Base-by-base conservation (phyloP, 2,797 vertebrate genomes). In the Lutjanus campechanus region DNA sequence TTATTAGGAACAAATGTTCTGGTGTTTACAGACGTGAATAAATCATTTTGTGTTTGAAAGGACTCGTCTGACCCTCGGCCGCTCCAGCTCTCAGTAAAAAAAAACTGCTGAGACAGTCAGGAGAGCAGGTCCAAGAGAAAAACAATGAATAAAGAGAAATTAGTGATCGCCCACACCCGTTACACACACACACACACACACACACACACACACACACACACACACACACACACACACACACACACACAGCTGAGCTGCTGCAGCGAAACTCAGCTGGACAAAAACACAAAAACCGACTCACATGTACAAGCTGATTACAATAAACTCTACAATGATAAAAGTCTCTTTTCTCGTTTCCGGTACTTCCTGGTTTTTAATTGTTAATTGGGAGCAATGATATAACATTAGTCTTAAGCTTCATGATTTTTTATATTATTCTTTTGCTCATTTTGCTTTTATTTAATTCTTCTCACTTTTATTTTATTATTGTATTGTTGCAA, bases 1-100 rank as follows among this genome's bases (percentile, higher is more conserved):
- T 80, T 58, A 86, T 86, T 51, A 69, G 75, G 67, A 87, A 54
- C 79, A 82, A 87, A 87, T 76, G 68, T 67, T 73, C 59, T 46
- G 17, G 64, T 11, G 13, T 78, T 72, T 63, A 55, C 62, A 53
- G 74, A 7, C 1, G 22, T 17, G 59, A 65, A 81, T 80, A 65
- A 84, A 81, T 81, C 65, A 74, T 9, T 8, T 46, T 19, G 55
- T 77, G 66, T 70, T 67, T 81, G 69, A 69, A 76, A 68, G 41
- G 72, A 2, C 29, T 59, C 11, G 41, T 5, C 51, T 69, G 63
- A 40, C 54, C 29, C 50, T 29, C 29, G 25, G 11, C 15, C 4
- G 11, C 51, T 73, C 50, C 62, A 16, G 43, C 62, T 50, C 47
- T 19, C 5, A 36, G 29, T 5, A 3, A 8, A 25, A 3, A 8